Conservation (phyloP, 2,888 invertebrate genomes). For the Temnothorax ravouxi region DNA sequence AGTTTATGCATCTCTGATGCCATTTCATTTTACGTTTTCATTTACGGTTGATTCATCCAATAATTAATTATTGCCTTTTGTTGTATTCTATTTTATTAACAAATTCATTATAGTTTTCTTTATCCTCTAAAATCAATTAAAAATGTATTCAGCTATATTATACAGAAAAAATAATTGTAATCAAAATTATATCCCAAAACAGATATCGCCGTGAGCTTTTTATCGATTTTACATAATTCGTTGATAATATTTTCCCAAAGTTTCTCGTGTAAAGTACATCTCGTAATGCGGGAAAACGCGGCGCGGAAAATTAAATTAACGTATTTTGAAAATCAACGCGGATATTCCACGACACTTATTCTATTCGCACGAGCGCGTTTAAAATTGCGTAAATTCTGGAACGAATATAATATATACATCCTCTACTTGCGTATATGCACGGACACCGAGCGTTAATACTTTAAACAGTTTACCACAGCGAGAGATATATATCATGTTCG, state of each 20-base stretch:
- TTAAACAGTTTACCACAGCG: constrained; percentile 37
- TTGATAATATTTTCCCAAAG: constrained; percentile 11
- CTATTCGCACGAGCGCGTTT: neutral
- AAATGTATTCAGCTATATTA: neutral
- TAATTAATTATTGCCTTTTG: neutral
- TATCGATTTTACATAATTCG: neutral
- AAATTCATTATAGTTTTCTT: neutral
- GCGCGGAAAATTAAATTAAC: constrained; percentile 29
- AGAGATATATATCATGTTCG: constrained; percentile 13
- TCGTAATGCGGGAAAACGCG: neutral
- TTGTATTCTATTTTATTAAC: neutral
- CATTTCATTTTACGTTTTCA: neutral
- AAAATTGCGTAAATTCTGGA: constrained; percentile 28
- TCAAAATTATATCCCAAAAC: neutral
- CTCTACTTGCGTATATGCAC: neutral
- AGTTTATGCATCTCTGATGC: neutral
- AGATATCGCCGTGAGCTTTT: neutral
- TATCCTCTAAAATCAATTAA: neutral
- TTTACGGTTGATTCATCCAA: neutral
- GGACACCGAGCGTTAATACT: constrained; percentile 27
- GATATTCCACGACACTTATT: neutral
- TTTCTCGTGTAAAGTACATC: neutral
- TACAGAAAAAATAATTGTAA: constrained; percentile 10
- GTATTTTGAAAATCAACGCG: constrained; percentile 33
- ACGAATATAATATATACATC: constrained; percentile 12